Evolutionary conservation across 2,797 vertebrate species (phyloP), one percentile per base, ranked within the genome.

Genomic region (Rhabdomys pumilio): DNA sequence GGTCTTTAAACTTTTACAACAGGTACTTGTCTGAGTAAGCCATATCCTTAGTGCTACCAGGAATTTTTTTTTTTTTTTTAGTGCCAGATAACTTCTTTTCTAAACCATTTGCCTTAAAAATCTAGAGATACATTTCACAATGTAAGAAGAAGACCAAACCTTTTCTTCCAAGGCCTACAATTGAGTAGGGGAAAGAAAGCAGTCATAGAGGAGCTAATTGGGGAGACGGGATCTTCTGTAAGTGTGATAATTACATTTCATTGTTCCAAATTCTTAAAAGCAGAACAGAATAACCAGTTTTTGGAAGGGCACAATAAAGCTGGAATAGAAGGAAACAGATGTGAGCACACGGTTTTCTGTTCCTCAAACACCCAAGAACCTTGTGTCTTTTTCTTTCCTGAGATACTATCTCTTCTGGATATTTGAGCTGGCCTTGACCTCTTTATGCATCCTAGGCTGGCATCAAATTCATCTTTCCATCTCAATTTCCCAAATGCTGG

Each of bases 221-320:
- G 89, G 6, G 15, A 81, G 79, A 38, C 10, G 2, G 38, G 50
- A 13, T 59, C 29, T 73, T 89, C 77, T 59, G 20, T 11, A 22
- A 85, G 50, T 76, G 59, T 53, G 2, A 1, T 9, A 84, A 86
- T 83, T 61, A 44, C 24, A 29, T 75, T 79, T 85, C 59, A 63
- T 26, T 90, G 15, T 84, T 73, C 12, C 22, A 77, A 15, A 10
- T 90, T 82, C 24, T 55, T 81, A 41, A 47, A n/a, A 80, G 0
- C 12, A 96, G 50, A 80, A 76, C 2, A 94, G 34, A 92, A 92
- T 72, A 84, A 76, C 34, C 34, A 94, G 13, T 38, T 87, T 50
- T 20, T 41, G 10, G 1, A 13, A 67, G 41, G 2, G 53, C 44
- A 75, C 81, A 93, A 83, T 41, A 90, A 81, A 44, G 11, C 20